Base-by-base conservation (phyloP, 2,113 vertebrate genomes). In the Holacanthus passer region DNA sequence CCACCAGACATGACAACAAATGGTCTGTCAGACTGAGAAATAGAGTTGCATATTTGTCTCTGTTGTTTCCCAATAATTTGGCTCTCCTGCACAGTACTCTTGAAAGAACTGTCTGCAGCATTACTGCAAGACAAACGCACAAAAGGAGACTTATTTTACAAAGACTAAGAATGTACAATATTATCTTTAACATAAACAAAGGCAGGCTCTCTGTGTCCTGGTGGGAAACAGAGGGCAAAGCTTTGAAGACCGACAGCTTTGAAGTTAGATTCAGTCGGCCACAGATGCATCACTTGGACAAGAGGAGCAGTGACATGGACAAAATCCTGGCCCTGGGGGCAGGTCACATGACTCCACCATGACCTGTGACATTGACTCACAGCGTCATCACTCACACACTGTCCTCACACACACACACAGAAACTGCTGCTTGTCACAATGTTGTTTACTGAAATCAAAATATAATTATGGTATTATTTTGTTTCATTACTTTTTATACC, bases 291-390 rank as follows among this genome's bases (percentile, higher is more conserved):
- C 77, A 79, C 71, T 78, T 0, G 55, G 77, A 74, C 37, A 71
- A 81, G 73, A 84, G 76, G 69, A 79, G 67, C 48, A 55, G 58
- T 47, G 73, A 85, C 31, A 43, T 68, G 67, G 56, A 60, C 50
- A 17, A 32, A 77, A 73, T 66, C 67, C 29, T 7, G 8, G 22
- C 58, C 83, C 81, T 8, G 52, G 50, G 71, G 84, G 77, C 52
- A 58, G 59, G 60, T 87, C 88, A 86, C 73, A 64, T 91, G 85
- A 84, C 72, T 78, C 74, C 78, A 79, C 24, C 71, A 72, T 69
- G 81, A 88, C 62, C 74, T 1, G 55, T 32, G 8, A 52, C 66
- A 83, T 24, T 29, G 74, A 84, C 80, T 76, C 37, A 75, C 9
- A 5, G 69, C 19, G 8, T 45, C 63, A 56, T 77, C 41, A 19